phyloP scores from a whole-genome alignment of 2,113 vertebrate genomes.

The Burhinus oedicnemus region DNA sequence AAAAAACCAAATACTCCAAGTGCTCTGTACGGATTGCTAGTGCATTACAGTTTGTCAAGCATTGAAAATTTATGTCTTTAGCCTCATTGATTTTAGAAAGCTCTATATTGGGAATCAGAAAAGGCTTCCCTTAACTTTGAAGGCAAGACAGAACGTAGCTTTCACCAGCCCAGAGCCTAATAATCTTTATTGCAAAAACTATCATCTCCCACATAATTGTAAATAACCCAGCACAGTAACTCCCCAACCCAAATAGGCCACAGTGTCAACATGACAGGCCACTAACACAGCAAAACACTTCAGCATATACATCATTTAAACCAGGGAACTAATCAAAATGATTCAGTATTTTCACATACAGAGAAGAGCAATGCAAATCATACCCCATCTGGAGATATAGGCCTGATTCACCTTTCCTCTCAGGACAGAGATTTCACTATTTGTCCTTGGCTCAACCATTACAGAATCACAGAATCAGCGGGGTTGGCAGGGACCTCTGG shows the following conservation, averaged over 20 bases:
- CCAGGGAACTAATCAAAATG: neutral
- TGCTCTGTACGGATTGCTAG: neutral
- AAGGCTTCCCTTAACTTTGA: neutral
- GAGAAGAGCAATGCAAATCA: neutral
- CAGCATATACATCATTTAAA: neutral
- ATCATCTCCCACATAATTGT: neutral
- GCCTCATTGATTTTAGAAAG: neutral
- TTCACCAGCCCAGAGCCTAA: neutral
- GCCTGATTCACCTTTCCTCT: neutral
- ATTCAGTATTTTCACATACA: neutral
- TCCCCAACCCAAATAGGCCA: neutral
- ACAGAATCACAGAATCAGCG: too few relatives aligned
- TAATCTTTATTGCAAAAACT: neutral
- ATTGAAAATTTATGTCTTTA: neutral
- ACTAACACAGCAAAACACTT: neutral
- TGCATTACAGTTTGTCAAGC: neutral
- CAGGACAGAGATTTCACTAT: neutral
- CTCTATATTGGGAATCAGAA: neutral
- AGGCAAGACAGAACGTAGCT: neutral
- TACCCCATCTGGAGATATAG: rapidly evolving
- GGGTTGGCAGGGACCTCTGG: too few relatives aligned
- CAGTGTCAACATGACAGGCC: too few relatives aligned
- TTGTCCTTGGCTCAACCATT: neutral
- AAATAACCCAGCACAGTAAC: neutral
- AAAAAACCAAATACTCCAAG: neutral